Base-by-base conservation (phyloP, 2,113 vertebrate genomes). In the Maccullochella peelii region DNA sequence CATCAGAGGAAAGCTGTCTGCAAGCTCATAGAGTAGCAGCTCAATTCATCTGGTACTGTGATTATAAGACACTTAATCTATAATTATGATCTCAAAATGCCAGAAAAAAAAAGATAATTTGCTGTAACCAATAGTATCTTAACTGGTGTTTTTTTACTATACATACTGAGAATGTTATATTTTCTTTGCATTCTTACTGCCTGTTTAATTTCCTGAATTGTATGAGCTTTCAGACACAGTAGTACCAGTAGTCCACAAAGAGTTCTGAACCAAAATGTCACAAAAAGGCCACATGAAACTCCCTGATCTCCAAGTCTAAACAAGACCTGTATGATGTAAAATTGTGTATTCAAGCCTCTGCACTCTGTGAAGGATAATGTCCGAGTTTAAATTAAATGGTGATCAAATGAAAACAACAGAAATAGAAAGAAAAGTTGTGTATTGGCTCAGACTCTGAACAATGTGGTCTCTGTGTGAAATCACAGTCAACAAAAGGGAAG, bases 381-480 rank as follows among this genome's bases (percentile, higher is more conserved):
- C 76, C 25, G 55, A 40, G 68, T 47, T 55, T 70, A 8, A 33
- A 42, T 59, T 54, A 58, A 62, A 80, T 66, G 8, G 23, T 54
- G 42, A 74, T 82, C 9, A 73, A 83, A 83, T 59, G 14, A 79
- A 83, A 82, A 84, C 11, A 71, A 58, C 4, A 50, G 30, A 30
- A 70, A 69, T 7, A 59, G 10, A 72, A 79, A 33, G 20, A 75
- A 8, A 40, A 36, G 25, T 21, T 66, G 33, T 59, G 40, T 65
- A 54, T 77, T 71, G 79, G 87, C 91, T 89, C 82, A 91, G 83
- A 89, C 79, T 69, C 73, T 71, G 20, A 50, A 75, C 38, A 42
- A 70, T 25, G 50, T 86, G 77, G 71, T 49, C 44, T 66, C 42
- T 42, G 68, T 83, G 71, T 57, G 16, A 88, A 72, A 76, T 59